A percentile compares a stretch with the other conserved stretches of the same genome.
phyloP scores from a whole-genome alignment of 2,797 vertebrate species.

The Antrozous pallidus region DNA sequence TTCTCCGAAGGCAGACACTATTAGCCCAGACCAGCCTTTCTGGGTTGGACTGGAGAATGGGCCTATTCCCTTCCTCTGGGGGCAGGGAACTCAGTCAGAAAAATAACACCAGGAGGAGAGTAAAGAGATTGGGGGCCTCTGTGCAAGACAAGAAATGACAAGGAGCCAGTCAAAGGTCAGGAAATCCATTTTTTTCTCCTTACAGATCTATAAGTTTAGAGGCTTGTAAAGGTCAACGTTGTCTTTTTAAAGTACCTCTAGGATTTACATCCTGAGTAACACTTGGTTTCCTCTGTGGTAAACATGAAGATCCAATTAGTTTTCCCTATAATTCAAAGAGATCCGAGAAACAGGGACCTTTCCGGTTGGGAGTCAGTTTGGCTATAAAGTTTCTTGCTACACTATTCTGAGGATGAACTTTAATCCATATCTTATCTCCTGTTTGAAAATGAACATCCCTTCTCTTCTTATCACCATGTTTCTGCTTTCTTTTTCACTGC shows the following conservation, averaged over 20 bases:
- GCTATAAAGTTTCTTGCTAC: constrained; percentile 80
- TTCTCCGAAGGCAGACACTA: neutral
- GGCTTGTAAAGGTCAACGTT: constrained; percentile 68
- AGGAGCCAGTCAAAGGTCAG: constrained; percentile 61
- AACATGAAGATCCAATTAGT: constrained; percentile 73
- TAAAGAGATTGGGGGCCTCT: neutral
- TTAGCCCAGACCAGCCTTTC: neutral
- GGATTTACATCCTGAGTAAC: constrained; percentile 69
- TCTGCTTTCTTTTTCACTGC: constrained; percentile 78
- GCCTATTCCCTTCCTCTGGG: neutral
- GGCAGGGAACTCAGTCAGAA: constrained; percentile 41
- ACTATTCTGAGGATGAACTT: constrained; percentile 82
- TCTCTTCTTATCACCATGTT: constrained; percentile 83
- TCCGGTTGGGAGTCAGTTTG: constrained; percentile 76
- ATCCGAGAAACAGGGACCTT: constrained; percentile 56
- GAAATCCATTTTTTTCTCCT: constrained; percentile 64
- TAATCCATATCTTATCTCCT: constrained; percentile 84
- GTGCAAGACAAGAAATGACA: constrained; percentile 36
- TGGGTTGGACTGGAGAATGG: neutral
- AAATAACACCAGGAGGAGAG: constrained; percentile 45
- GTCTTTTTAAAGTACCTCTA: constrained; percentile 62
- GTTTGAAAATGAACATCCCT: constrained; percentile 86
- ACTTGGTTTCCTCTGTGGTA: constrained; percentile 48
- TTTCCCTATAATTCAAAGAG: constrained; percentile 75
- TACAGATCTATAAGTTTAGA: constrained; percentile 70